phyloP scores from a whole-genome alignment of 1,140 invertebrate genomes.

The Drosophila nikananu region DNA sequence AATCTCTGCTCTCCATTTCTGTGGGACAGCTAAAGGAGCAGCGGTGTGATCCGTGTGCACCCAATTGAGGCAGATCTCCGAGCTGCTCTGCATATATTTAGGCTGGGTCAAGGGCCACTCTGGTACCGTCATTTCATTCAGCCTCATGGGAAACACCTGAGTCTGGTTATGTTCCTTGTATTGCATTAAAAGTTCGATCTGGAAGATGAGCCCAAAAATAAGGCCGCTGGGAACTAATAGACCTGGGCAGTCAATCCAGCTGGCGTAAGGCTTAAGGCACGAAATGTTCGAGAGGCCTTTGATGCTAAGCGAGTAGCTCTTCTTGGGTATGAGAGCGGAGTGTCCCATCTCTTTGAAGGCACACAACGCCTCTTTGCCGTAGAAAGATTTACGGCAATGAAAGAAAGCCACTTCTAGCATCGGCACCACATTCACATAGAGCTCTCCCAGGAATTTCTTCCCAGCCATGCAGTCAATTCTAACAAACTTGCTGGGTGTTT shows the following conservation, averaged over 20 bases:
- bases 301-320: conserved; percentile 3
- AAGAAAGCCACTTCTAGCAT: background rate
- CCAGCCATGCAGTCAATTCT: background rate
- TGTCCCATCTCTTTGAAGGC: background rate
- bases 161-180: conserved; percentile 7
- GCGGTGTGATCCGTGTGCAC: background rate
- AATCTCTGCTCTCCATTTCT: background rate
- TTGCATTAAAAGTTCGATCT: conserved; percentile 1
- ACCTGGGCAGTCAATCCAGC: background rate
- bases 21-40: background rate
- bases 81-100: background rate
- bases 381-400: too few species aligned
- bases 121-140: background rate
- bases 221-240: background rate
- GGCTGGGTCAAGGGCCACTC: conserved; percentile 5
- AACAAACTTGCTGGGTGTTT: background rate
- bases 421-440: background rate
- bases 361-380: background rate
- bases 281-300: background rate
- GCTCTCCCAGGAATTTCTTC: background rate
- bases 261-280: background rate
- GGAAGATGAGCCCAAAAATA: background rate
- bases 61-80: background rate
- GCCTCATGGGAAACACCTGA: background rate
- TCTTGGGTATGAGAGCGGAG: background rate